Conservation (phyloP, 1,140 invertebrate genomes). For the Drosophila ogumai region DNA sequence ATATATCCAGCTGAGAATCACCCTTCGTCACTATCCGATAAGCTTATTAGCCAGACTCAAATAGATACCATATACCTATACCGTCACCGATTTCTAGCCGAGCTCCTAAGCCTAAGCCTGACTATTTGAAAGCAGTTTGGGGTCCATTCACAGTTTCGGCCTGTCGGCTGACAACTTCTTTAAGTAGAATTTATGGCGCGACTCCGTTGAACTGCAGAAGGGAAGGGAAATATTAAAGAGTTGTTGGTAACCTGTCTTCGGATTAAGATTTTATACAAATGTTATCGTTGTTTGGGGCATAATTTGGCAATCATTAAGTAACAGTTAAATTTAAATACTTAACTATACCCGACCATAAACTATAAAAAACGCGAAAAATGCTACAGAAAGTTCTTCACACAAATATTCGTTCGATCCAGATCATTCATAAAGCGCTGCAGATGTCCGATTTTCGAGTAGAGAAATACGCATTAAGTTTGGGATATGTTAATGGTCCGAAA, state of each 20-base stretch:
- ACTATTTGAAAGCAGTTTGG: slow-evolving; percentile 31
- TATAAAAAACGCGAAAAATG: slow-evolving; percentile 52
- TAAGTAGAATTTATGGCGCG: slow-evolving; percentile 74
- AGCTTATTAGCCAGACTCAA: slow-evolving; percentile 36
- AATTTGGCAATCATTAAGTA: slow-evolving; percentile 76
- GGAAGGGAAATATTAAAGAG: slow-evolving; percentile 39
- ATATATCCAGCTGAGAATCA: slow-evolving; percentile 11
- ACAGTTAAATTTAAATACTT: slow-evolving; percentile 75
- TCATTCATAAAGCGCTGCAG: slow-evolving; percentile 44
- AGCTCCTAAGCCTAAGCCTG: slow-evolving; percentile 2
- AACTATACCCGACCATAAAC: slow-evolving; percentile 36
- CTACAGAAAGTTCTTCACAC: slow-evolving; percentile 54
- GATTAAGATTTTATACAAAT: slow-evolving; percentile 77
- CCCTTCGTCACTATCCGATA: slow-evolving; percentile 20
- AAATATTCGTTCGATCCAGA: slow-evolving; percentile 27
- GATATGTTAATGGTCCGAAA: slow-evolving; percentile 40
- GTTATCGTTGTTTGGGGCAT: slow-evolving; percentile 53
- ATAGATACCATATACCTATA: slow-evolving; percentile 6
- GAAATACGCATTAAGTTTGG: slow-evolving; percentile 13
- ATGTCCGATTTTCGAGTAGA: neutral
- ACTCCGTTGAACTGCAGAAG: slow-evolving; percentile 34
- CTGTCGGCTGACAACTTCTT: slow-evolving; percentile 76
- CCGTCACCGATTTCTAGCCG: neutral
- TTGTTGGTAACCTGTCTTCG: slow-evolving; percentile 63
- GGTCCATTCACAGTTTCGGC: slow-evolving; percentile 62